Evolutionary conservation across 2,888 invertebrate species (phyloP), one percentile per base, ranked within the genome.

Genomic region (Aleiodes leptofemur): DNA sequence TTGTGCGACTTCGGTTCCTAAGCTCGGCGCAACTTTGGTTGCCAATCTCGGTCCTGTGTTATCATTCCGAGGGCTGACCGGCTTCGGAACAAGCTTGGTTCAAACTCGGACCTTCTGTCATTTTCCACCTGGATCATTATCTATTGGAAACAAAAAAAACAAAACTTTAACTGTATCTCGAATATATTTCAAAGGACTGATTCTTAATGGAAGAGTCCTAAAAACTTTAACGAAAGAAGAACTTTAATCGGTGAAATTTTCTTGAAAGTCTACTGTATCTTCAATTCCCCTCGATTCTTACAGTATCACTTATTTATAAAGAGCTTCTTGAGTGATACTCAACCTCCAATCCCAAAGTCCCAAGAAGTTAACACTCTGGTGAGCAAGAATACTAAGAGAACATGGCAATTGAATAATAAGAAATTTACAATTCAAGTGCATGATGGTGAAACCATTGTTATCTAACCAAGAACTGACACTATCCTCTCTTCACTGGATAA

Each of bases 391-490:
- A n/a, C 14, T 13, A 29, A 38, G 16, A 59, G 43, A 23, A 13
- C 50, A 64, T 38, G 31, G 66, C 69, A 69, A 77, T 79, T 78
- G 59, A 50, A 61, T 79, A 78, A 79, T 77, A 74, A 79, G 75
- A 74, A 79, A 78, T 79, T 79, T 79, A 78, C 79, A 79, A 78
- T 79, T 79, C 79, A 79, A 78, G 77, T 76, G 76, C 74, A 68
- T 69, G 71, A 69, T 70, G 70, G 73, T 73, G 74, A 74, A 57
- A 77, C 74, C 77, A 79, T 79, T 78, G 79, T 79, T 77, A 72
- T 74, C 69, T 68, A 73, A 64, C 64, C 64, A 29, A 48, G 48
- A 64, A 14, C 43, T 43, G 64, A 48, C 64, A 48, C 64, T 64
- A 43, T 43, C 43, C 43, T 43, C 11, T 43, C 11, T 72, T 77